phyloP scores from a whole-genome alignment of 2,888 invertebrate genomes.

The Neoaliturus tenellus region DNA sequence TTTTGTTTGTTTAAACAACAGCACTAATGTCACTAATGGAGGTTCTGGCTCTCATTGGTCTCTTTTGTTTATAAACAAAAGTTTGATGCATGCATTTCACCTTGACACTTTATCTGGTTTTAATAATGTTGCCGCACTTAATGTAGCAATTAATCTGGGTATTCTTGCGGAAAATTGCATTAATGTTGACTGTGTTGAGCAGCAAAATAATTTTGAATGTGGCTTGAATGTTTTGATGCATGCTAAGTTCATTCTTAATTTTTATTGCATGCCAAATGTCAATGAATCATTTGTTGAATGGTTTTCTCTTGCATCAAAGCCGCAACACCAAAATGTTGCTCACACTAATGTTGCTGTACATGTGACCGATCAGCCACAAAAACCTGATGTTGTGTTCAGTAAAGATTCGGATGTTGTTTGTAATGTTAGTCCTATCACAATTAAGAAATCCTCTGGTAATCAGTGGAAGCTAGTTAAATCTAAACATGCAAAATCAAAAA shows the following conservation, averaged over 20 bases:
- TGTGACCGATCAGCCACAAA: background rate
- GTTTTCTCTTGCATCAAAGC: background rate
- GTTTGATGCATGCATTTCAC: background rate
- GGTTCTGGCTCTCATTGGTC: conserved; percentile 19
- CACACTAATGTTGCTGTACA: background rate
- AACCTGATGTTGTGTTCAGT: background rate
- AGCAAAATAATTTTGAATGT: background rate
- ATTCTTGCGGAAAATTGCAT: background rate
- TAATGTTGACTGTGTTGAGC: background rate
- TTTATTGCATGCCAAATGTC: background rate
- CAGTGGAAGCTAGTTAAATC: no score
- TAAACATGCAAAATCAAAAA: no score
- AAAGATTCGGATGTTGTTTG: no score
- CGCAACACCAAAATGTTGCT: background rate
- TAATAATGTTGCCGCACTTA: background rate
- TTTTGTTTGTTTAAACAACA: background rate
- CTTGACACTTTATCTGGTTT: background rate
- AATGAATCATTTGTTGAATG: background rate
- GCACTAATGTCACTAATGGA: background rate
- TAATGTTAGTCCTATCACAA: no score
- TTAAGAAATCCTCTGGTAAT: no score
- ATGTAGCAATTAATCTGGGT: background rate
- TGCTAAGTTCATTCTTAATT: conserved; percentile 8
- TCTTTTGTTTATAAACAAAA: conserved; percentile 15
- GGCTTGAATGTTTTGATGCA: conserved; percentile 18